Evolutionary conservation across 2,797 vertebrate species (phyloP), one percentile per base, ranked within the genome.

Genomic region (Dallia pectoralis): DNA sequence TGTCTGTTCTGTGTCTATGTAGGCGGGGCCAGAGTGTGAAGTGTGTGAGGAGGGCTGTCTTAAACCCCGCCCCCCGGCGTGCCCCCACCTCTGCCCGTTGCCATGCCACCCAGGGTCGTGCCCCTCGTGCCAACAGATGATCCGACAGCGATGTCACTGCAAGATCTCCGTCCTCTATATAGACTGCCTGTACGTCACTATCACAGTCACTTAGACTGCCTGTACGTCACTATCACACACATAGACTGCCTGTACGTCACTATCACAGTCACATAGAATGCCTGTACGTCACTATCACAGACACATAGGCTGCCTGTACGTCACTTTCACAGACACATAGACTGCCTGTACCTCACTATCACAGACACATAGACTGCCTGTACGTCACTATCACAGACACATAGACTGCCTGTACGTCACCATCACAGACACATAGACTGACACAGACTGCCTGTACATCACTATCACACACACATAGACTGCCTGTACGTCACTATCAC

Each of bases 131-230:
- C 81, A 88, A 65, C 94, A 95, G 78, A 95, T 95, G 93, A 83
- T 94, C 73, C 92, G 93, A 78, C 91, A 93, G 62, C 94, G 95
- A 79, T 96, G 95, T 85, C 94, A 96, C 84, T 96, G 95, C 89
- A 95, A 89, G 82, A 93, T 96, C 14, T 91, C 87, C 74, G 79
- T 82, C 49, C 87, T 96, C 0, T 95, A 93, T 80, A 91, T 95
- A 63, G 93, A 94, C 78, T 96, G 95, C 88, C 86, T 90, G 95
- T 95, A 91, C 82, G 94, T 63, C 40, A 63, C 49, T 53, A 65
- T 74, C 74, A 74, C 56, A 66, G 64, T 48, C 67, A 71, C 64
- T 22, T 14, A n/a, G 18, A 33, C 63, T 15, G n/a, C n/a, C n/a
- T n/a, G n/a, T n/a, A n/a, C n/a, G n/a, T 30, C 63, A 73, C 16